phyloP scores from a whole-genome alignment of 2,113 vertebrate genomes.

The Lepus timidus region DNA sequence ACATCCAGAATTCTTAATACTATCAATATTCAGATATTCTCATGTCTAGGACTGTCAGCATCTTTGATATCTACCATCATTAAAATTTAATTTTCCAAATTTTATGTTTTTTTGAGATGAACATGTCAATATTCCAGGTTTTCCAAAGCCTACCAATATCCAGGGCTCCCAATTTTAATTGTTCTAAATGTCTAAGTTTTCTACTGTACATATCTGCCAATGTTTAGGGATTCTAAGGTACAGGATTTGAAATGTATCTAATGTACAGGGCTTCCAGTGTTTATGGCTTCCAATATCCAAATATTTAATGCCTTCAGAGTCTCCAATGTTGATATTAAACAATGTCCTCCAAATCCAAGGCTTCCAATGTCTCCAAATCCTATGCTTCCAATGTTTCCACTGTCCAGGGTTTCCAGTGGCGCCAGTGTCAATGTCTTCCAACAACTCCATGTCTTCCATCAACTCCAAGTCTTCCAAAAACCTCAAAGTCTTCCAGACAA shows the following conservation, averaged over 20 bases:
- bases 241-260: not conserved
- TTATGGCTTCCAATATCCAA: conserved; percentile 44
- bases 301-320: conserved; percentile 34
- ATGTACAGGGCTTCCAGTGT: not conserved
- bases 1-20: not conserved
- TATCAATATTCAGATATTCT: not conserved
- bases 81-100: conserved; percentile 52
- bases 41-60: not conserved
- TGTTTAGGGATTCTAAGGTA: conserved; percentile 37
- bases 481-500: conserved; percentile 73
- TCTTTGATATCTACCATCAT: not conserved
- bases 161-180: not conserved
- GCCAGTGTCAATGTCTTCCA: conserved; percentile 77
- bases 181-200: conserved; percentile 41
- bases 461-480: conserved; percentile 73
- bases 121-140: conserved; percentile 3
- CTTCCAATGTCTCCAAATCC: conserved; percentile 76
- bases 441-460: conserved; percentile 69
- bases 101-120: conserved; percentile 49
- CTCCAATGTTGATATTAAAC: conserved; percentile 48
- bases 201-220: not conserved
- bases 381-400: conserved; percentile 81
- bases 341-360: conserved; percentile 65
- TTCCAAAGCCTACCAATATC: conserved; percentile 16
- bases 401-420: conserved; percentile 79